A percentile compares a stretch with the other conserved stretches of the same genome.
Evolutionary conservation across 2,888 invertebrate genomes (phyloP).

Genomic region (Tipula vernalis): DNA sequence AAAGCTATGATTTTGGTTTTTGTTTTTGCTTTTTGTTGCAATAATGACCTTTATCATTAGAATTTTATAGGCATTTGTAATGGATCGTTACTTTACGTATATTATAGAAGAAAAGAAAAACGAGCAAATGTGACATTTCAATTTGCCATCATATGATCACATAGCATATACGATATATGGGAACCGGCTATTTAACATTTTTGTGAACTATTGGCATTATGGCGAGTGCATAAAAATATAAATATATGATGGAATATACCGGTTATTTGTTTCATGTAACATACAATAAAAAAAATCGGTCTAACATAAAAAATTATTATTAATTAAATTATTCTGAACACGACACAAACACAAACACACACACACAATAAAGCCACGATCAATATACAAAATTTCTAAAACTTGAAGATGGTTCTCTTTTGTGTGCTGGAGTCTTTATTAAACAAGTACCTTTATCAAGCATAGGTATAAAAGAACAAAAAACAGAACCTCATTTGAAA

Average conservation of each 20-base stretch:
- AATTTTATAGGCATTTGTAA: not conserved
- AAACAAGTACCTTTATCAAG: not conserved
- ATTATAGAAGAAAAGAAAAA: not conserved
- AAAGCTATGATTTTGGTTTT: not conserved
- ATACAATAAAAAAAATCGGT: not conserved
- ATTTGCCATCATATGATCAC: not conserved
- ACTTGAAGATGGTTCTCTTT: not conserved
- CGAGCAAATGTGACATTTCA: not conserved
- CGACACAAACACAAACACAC: not conserved
- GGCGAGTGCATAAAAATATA: not conserved
- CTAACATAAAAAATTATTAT: not conserved
- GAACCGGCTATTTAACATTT: not conserved
- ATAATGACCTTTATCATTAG: not conserved
- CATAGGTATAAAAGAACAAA: not conserved
- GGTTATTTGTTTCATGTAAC: not conserved
- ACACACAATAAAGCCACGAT: no score
- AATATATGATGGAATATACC: not conserved
- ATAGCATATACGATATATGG: not conserved
- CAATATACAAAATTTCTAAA: not conserved
- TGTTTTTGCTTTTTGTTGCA: not conserved
- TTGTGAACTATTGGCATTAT: not conserved
- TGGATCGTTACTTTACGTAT: not conserved
- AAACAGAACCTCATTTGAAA: not conserved
- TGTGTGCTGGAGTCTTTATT: not conserved
- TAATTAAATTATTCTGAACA: not conserved